These are phyloP conservation scores for Callipepla californica DNA, from an alignment of 2,113 vertebrate genomes.

Conservation along the genomic window DNA sequence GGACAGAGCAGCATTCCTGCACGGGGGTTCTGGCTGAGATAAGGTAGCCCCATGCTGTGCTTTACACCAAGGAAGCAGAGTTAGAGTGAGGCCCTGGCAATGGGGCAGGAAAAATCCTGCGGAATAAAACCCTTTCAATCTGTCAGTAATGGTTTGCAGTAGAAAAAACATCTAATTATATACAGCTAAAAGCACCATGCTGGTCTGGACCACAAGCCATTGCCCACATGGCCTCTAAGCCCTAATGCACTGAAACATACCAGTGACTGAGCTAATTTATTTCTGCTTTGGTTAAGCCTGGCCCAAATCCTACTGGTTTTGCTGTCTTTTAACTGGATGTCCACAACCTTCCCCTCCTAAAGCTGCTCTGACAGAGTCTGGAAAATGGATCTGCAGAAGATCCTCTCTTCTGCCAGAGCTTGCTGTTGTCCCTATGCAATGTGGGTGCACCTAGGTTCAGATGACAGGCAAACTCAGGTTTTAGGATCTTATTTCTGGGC, in stretches of 20 bases:
- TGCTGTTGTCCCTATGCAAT: neutral
- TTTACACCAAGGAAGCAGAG: neutral
- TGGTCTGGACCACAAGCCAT: constrained; percentile 1
- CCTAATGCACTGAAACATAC: fast-evolving
- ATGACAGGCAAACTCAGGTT: neutral
- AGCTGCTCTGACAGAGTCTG: neutral
- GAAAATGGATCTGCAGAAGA: neutral
- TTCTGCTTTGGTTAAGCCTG: neutral
- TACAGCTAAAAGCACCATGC: neutral
- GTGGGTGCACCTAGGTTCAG: neutral
- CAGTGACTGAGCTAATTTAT: neutral
- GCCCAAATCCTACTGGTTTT: neutral
- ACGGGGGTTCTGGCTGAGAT: constrained; percentile 33
- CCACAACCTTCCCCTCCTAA: neutral
- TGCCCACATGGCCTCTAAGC: neutral
- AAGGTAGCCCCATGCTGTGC: constrained; percentile 18
- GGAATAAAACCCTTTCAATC: neutral
- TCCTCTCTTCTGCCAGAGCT: neutral
- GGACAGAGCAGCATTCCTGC: constrained; percentile 38
- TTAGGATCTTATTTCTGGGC: neutral
- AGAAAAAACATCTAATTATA: neutral
- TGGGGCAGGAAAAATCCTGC: neutral
- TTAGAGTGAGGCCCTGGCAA: neutral
- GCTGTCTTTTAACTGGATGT: neutral
- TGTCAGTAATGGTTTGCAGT: neutral